These are phyloP conservation scores for Drosophila novamexicana DNA, from an alignment of 1,140 invertebrate genomes.

Conservation along the genomic window DNA sequence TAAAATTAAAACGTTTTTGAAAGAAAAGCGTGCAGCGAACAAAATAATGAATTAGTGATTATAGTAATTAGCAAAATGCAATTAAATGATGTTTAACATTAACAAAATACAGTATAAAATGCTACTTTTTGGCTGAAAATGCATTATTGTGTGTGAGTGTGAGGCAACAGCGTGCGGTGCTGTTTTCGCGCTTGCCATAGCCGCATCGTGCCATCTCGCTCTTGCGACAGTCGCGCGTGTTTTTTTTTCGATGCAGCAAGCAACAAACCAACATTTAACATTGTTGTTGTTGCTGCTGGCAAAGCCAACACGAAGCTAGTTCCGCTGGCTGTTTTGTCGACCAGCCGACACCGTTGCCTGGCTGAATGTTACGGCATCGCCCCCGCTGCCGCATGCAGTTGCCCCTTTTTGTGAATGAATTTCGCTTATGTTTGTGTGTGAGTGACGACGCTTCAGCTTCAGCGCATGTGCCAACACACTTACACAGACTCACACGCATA, in stretches of 20 bases:
- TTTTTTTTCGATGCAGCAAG: constrained; percentile 61
- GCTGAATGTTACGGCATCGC: constrained; percentile 72
- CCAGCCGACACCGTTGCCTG: constrained; percentile 37
- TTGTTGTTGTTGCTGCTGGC: constrained; percentile 49
- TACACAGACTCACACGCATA: constrained; percentile 22
- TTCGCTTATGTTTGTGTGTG: constrained; percentile 43
- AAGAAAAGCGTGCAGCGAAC: constrained; percentile 14
- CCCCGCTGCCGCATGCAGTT: constrained; percentile 57
- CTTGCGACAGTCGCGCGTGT: constrained; percentile 41
- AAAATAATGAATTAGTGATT: constrained; percentile 20
- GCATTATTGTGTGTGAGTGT: constrained; percentile 56
- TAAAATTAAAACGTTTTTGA: constrained; percentile 10
- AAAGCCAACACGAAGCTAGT: constrained; percentile 63
- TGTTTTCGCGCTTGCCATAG: constrained; percentile 37
- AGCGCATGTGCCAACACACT: constrained; percentile 65
- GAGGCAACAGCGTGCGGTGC: constrained; percentile 51
- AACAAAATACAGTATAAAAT: constrained; percentile 38
- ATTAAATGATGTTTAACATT: constrained; percentile 16
- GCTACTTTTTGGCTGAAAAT: constrained; percentile 57
- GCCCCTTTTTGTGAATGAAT: constrained; percentile 80
- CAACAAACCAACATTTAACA: constrained; percentile 61
- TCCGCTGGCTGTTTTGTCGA: constrained; percentile 55
- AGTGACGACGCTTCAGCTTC: constrained; percentile 58
- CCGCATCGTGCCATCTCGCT: constrained; percentile 55
- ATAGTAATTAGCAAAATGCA: constrained; percentile 7